Evolutionary conservation across 2,113 vertebrate genomes (phyloP).

Genomic region (Dermatemys mawii): DNA sequence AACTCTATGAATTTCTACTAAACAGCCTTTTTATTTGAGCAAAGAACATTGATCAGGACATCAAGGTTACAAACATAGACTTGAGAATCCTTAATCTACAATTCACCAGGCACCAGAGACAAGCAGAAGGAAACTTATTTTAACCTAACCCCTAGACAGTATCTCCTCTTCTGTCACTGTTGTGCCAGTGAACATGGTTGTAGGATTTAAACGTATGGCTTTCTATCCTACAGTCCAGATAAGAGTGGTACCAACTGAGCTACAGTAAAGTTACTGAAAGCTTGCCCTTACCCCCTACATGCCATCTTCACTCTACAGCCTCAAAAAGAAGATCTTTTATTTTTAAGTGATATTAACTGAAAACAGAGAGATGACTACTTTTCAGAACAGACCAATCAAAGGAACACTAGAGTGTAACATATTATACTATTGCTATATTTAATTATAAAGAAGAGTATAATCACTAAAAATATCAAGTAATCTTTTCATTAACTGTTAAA

Average conservation of each 20-base stretch:
- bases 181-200: accelerated
- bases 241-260: neutral
- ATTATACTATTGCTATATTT: neutral
- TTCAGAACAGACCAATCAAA: neutral
- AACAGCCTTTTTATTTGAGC: slow-evolving; percentile 31
- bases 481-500: neutral
- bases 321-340: neutral
- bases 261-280: accelerated
- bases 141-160: accelerated
- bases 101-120: neutral
- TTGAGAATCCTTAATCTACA: slow-evolving; percentile 22
- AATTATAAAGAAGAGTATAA: neutral
- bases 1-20: too few relatives aligned
- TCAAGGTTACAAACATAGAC: slow-evolving; percentile 46
- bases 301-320: accelerated
- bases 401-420: neutral
- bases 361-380: neutral
- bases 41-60: neutral
- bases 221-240: accelerated
- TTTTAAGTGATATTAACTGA: neutral
- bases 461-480: neutral
- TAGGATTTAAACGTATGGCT: neutral
- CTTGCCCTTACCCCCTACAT: accelerated
- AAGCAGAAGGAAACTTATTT: neutral
- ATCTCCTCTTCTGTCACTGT: neutral